These are phyloP conservation scores for Vanessa tameamea DNA, from an alignment of 1,140 invertebrate species.

Conservation along the genomic window DNA sequence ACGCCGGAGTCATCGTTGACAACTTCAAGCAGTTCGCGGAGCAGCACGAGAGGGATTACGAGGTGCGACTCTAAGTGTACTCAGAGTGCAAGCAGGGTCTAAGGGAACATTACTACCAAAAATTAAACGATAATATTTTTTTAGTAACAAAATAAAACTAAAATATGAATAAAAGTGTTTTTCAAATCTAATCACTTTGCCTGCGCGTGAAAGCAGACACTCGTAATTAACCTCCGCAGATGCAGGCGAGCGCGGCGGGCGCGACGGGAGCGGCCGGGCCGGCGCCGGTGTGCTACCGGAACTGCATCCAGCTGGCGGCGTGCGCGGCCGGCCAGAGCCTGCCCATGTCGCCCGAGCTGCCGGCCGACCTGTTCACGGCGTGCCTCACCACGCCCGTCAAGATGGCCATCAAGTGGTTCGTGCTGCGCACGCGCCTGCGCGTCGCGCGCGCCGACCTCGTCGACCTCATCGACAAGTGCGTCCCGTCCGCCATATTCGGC, in stretches of 20 bases:
- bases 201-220: too few relatives aligned
- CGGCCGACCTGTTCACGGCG: slow-evolving; percentile 99
- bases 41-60: slow-evolving; percentile 94
- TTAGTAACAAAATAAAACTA: neutral
- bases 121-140: too few relatives aligned
- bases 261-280: slow-evolving; percentile 30
- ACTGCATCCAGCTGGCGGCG: slow-evolving; percentile 98
- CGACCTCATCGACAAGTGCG: slow-evolving; percentile 95
- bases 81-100: neutral
- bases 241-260: slow-evolving; percentile 37
- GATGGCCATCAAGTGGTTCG: slow-evolving; percentile 97
- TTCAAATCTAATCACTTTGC: too few relatives aligned
- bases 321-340: slow-evolving; percentile 95
- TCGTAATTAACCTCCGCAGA: slow-evolving; percentile 11
- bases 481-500: slow-evolving; percentile 25
- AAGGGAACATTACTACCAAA: neutral
- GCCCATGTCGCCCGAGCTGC: slow-evolving; percentile 98
- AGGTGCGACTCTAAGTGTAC: slow-evolving; percentile 78
- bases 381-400: slow-evolving; percentile 99
- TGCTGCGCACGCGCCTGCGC: slow-evolving; percentile 91
- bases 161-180: too few relatives aligned
- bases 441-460: slow-evolving; percentile 92
- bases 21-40: slow-evolving; percentile 95
- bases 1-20: slow-evolving; percentile 97
- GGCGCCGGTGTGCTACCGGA: slow-evolving; percentile 85